Evolutionary conservation across 2,797 vertebrate genomes (phyloP).

Genomic region (Girardinus metallicus): DNA sequence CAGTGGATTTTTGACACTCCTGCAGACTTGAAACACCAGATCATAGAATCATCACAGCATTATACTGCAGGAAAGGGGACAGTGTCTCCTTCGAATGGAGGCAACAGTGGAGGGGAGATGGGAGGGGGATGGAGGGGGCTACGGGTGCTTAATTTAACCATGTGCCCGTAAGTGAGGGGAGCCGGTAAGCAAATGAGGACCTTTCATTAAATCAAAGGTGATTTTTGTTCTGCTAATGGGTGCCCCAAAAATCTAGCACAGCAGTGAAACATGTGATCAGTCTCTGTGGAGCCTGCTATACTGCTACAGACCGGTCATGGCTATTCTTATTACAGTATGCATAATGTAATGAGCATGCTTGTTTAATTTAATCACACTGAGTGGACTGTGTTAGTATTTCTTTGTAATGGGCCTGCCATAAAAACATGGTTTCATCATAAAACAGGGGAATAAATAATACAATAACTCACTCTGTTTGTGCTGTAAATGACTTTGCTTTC

Average conservation of each 20-base stretch:
- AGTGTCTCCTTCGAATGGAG: slow-evolving; percentile 73
- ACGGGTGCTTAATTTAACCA: slow-evolving; percentile 77
- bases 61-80: slow-evolving; percentile 77
- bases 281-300: slow-evolving; percentile 75
- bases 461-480: slow-evolving; percentile 59
- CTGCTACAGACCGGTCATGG: slow-evolving; percentile 77
- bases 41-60: slow-evolving; percentile 81
- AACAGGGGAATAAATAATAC: slow-evolving; percentile 73
- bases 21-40: slow-evolving; percentile 83
- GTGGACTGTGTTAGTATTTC: slow-evolving; percentile 77
- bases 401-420: slow-evolving; percentile 72
- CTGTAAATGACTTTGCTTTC: slow-evolving; percentile 67
- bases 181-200: slow-evolving; percentile 83
- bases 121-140: slow-evolving; percentile 10
- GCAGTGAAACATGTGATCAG: slow-evolving; percentile 79
- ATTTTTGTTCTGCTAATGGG: slow-evolving; percentile 85
- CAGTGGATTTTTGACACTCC: slow-evolving; percentile 83
- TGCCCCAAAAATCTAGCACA: slow-evolving; percentile 81
- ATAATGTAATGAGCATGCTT: slow-evolving; percentile 82
- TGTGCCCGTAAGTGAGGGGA: slow-evolving; percentile 79
- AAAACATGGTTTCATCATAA: slow-evolving; percentile 63
- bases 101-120: slow-evolving; percentile 50
- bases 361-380: slow-evolving; percentile 81
- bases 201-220: slow-evolving; percentile 86
- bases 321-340: slow-evolving; percentile 83